Base-by-base conservation (phyloP, 2,797 vertebrate genomes). In the Notoglanidium macrostoma region DNA sequence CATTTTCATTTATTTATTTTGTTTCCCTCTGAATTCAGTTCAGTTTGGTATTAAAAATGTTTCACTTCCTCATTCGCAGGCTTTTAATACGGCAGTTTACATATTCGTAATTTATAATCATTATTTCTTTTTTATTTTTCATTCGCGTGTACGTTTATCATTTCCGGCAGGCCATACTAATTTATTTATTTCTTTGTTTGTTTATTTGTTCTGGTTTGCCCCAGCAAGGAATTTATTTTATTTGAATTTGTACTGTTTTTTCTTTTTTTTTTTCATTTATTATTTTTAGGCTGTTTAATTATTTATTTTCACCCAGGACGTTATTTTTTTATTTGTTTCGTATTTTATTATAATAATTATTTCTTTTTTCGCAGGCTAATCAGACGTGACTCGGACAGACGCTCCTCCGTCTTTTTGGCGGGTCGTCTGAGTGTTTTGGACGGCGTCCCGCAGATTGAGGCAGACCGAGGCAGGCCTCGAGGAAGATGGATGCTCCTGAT, bases 401-500 rank as follows among this genome's bases (percentile, higher is more conserved):
- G 9, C 61, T 67, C n/a, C 63, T 67, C 63, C 61, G 9, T 86
- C 85, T 89, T 84, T 89, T 54, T 89, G 89, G 89, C 89, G 89
- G 83, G 85, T 89, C 85, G 79, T 87, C 88, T 87, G 88, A 88
- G 87, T 84, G 61, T 88, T 86, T 89, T 91, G 90, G 90, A 91
- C 87, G 73, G 86, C 85, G 85, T 90, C 91, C 90, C 87, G 89
- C 72, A 80, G 88, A 89, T 85, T 87, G 89, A 86, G 76, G 86
- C 68, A 57, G 72, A 74, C 23, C 14, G 72, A 74, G 44, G 26
- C 73, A 49, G 88, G 88, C 85, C 78, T 88, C 87, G 87, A 90
- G 67, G 88, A 91, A 91, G 92, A 93, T 91, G 91, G 90, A 93
- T 92, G 90, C 85, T 82, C 19, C 65, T 88, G 90, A 92, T 90